A percentile compares a stretch with the other conserved stretches of the same genome.
phyloP scores from a whole-genome alignment of 1,140 invertebrate species.

The Sinella curviseta region DNA sequence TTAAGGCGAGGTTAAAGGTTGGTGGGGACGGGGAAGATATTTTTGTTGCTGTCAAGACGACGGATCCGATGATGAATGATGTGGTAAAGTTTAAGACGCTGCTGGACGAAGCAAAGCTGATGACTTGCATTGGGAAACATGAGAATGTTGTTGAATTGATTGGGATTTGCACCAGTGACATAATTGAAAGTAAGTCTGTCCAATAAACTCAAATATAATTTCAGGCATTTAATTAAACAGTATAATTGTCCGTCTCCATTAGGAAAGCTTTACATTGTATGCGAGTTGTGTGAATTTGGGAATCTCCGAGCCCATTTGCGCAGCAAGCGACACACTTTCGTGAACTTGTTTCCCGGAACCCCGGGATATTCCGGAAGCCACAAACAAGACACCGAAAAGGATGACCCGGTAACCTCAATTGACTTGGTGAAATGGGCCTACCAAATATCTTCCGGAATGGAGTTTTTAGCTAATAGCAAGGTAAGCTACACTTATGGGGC shows the following conservation, averaged over 20 bases:
- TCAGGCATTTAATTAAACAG: neutral
- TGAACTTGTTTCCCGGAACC: neutral
- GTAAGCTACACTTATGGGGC: neutral
- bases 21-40: neutral
- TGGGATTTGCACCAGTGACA: neutral
- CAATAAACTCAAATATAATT: neutral
- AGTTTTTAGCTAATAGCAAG: neutral
- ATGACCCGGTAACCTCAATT: neutral
- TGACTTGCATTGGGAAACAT: slow-evolving; percentile 17
- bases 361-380: neutral
- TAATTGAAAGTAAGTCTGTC: neutral
- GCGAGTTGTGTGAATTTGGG: neutral
- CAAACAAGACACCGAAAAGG: neutral
- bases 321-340: neutral
- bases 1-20: neutral
- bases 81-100: neutral
- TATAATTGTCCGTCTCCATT: neutral
- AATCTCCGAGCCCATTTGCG: neutral
- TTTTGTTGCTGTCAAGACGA: neutral
- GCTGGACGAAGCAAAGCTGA: neutral
- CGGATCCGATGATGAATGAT: neutral
- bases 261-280: neutral
- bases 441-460: neutral
- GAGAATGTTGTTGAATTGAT: neutral
- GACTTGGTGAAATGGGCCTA: neutral